phyloP scores from a whole-genome alignment of 2,797 vertebrate species.

The Trichosurus vulpecula region DNA sequence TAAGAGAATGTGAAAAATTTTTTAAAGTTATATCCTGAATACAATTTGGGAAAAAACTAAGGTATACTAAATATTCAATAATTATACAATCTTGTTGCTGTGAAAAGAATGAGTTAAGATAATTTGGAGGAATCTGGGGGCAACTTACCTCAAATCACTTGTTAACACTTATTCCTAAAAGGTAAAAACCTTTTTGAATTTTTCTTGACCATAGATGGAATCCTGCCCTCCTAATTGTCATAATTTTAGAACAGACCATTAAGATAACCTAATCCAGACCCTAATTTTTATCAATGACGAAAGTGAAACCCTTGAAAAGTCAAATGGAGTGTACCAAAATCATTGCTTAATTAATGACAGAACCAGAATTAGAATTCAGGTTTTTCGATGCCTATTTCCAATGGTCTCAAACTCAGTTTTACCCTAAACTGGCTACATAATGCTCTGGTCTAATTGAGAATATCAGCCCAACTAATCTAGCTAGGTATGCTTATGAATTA shows the following conservation, averaged over 20 bases:
- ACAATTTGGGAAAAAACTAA: background rate
- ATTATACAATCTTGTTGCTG: background rate
- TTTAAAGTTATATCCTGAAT: background rate
- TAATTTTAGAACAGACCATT: constrained; percentile 26
- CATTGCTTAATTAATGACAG: background rate
- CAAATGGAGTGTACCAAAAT: background rate
- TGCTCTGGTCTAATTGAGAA: background rate
- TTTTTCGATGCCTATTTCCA: background rate
- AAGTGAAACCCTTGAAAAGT: background rate
- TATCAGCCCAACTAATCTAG: background rate
- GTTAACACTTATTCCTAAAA: constrained; percentile 25
- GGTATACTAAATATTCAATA: background rate
- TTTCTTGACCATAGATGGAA: constrained; percentile 39
- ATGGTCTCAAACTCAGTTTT: background rate
- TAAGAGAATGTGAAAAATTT: background rate
- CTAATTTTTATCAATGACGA: background rate
- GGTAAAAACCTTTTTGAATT: constrained; percentile 8
- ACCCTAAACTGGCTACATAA: background rate
- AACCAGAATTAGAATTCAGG: background rate
- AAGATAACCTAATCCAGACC: background rate
- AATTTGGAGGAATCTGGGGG: constrained; percentile 11
- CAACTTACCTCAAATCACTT: constrained; percentile 48
- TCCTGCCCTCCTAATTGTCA: constrained; percentile 27
- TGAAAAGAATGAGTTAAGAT: background rate
- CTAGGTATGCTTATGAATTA: background rate